Base-by-base conservation (phyloP, 2,797 vertebrate genomes). In the Anguilla obscura region DNA sequence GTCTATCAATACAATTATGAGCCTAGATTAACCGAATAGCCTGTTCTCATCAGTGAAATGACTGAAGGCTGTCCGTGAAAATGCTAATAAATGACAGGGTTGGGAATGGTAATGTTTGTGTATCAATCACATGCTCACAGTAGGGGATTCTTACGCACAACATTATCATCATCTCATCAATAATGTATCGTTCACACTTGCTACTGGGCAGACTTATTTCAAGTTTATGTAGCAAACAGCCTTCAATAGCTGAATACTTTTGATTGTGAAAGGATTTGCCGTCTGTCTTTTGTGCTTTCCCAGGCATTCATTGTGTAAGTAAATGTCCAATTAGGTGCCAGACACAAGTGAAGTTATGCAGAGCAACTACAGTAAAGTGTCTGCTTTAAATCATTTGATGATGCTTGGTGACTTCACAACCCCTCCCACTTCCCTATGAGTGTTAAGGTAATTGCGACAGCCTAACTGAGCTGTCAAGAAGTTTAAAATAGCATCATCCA, bases 401-500 rank as follows among this genome's bases (percentile, higher is more conserved):
- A 50, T 2, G 21, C 36, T 30, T 27, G 58, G n/a, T 50, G 40
- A 83, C 40, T 87, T 40, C 60, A 24, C 71, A 40, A 24, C 14
- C 40, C n/a, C 40, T 52, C 56, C 45, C 45, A 63, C 14, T 83
- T 5, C 33, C 36, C 1, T 30, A 80, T 9, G 18, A n/a, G 33
- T 79, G 52, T 76, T 86, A 45, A 10, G 52, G 9, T 54, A 87
- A 82, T 82, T 83, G 76, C n/a, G 36, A 50, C 40, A n/a, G n/a
- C 24, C 74, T 50, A 9, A 71, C 85, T 76, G 85, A 82, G 18
- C 79, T 82, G 79, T 50, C 24, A 82, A 76, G 66, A 24, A 45
- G 24, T 76, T 71, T 24, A 48, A 71, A 21, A 54, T 40, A 50
- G 74, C 48, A 63, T 14, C 69, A 50, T 54, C 8, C 9, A 54